Base-by-base conservation (phyloP, 1,140 invertebrate species). In the Diorhabda carinulata region DNA sequence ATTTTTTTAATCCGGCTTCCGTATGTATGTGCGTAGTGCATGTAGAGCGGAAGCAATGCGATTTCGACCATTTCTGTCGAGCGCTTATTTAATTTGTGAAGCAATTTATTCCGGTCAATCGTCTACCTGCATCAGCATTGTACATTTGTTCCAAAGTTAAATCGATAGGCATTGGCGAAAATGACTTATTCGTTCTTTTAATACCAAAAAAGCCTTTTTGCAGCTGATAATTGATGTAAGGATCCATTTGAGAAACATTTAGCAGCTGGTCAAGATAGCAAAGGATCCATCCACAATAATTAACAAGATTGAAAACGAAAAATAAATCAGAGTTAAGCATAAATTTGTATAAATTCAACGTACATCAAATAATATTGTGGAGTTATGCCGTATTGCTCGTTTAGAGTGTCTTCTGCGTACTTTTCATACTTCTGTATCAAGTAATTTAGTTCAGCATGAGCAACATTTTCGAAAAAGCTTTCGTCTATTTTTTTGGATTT, bases 31-130 rank as follows among this genome's bases (percentile, higher is more conserved):
- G 58, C 10, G 58, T n/a, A 6, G 8, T n/a, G 41, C 10, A 5
- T 25, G 10, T 25, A 25, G 56, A 57, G 8, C 58, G 10, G 41
- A 59, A n/a, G 10, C 58, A n/a, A 25, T 59, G 10, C 8, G 3
- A n/a, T 59, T 59, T 59, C 10, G 58, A n/a, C 58, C 58, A 59
- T 8, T 25, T 61, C 64, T 76, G 72, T 8, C 58, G 58, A 25
- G 58, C 10, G 10, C 8, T 25, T 7, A 59, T 59, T 25, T 5
- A 59, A 59, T 59, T 59, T 9, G 58, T 59, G 41, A 40, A 59
- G 41, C 10, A 25, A 6, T 8, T 4, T n/a, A 59, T 59, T n/a
- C 64, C 64, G 40, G 43, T 65, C 5, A 65, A 42, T n/a, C 52
- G 40, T 42, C 40, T 56, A 41, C 6, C 64, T 9, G 47, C 64